phyloP scores from a whole-genome alignment of 2,888 invertebrate genomes.

The Temnothorax unifasciatus region DNA sequence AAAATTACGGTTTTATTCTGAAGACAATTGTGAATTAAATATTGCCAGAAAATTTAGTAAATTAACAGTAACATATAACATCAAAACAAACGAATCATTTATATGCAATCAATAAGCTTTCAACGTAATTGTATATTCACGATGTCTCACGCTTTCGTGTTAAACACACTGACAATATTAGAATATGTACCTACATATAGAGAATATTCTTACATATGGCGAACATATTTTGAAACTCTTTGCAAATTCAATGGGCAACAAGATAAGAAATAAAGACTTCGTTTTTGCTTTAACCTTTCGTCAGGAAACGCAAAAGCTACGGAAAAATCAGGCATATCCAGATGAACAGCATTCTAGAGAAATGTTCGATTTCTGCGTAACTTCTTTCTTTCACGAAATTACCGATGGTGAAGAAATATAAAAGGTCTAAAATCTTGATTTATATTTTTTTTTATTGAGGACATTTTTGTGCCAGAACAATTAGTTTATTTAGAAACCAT shows the following conservation, averaged over 20 bases:
- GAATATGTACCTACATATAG: not conserved
- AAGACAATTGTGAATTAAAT: not conserved
- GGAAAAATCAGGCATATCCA: not conserved
- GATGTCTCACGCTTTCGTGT: not conserved
- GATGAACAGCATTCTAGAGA: not conserved
- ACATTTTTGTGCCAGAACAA: not conserved
- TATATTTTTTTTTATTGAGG: not conserved
- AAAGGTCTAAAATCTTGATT: too few relatives aligned
- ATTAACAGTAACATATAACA: not conserved
- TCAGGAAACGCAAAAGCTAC: not conserved
- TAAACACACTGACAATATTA: not conserved
- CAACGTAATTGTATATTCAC: not conserved
- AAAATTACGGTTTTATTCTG: not conserved
- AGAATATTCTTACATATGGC: not conserved
- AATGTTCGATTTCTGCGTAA: not conserved
- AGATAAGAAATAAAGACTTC: not conserved
- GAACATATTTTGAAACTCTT: not conserved
- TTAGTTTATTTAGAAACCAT: not conserved
- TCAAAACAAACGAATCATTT: not conserved
- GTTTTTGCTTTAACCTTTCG: not conserved
- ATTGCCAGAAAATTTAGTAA: not conserved
- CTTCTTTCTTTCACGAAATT: not conserved
- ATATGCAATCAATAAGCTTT: not conserved
- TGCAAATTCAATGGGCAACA: not conserved
- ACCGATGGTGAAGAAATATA: not conserved